These are phyloP conservation scores for Melierax canorus DNA, from an alignment of 2,113 vertebrate species.

Conservation along the genomic window DNA sequence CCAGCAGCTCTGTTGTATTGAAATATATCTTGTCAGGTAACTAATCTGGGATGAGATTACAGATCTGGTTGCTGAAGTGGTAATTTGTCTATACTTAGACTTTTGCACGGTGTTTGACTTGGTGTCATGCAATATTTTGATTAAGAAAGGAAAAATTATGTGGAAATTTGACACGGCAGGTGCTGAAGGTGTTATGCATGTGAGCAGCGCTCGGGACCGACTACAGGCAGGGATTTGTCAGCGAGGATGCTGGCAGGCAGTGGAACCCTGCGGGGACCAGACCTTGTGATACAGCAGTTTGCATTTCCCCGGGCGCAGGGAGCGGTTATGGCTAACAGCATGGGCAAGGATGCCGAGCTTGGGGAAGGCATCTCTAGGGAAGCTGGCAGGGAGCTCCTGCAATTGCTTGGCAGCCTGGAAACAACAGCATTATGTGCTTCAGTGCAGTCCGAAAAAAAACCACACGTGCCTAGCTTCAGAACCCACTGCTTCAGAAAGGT, in stretches of 20 bases:
- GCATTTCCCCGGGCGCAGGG: accelerated
- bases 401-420: not conserved
- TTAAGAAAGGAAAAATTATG: not conserved
- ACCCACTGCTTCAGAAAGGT: not conserved
- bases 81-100: not conserved
- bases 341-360: accelerated
- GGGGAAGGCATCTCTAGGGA: not conserved
- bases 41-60: not conserved
- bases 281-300: accelerated
- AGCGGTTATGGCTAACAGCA: accelerated
- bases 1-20: not conserved
- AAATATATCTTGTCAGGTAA: not conserved
- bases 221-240: not conserved
- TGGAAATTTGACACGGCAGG: accelerated
- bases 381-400: not conserved
- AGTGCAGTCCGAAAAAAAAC: not conserved
- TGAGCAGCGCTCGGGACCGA: not conserved
- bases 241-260: accelerated
- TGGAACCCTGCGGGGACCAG: not conserved
- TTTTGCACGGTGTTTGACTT: not conserved
- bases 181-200: accelerated
- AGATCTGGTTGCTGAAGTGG: not conserved
- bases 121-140: not conserved
- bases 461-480: not conserved
- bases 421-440: not conserved